Percentiles rank a stretch among this genome's conserved stretches.
These are phyloP conservation scores for Zaprionus kolodkinae DNA, from an alignment of 1,140 invertebrate species.

Conservation along the genomic window DNA sequence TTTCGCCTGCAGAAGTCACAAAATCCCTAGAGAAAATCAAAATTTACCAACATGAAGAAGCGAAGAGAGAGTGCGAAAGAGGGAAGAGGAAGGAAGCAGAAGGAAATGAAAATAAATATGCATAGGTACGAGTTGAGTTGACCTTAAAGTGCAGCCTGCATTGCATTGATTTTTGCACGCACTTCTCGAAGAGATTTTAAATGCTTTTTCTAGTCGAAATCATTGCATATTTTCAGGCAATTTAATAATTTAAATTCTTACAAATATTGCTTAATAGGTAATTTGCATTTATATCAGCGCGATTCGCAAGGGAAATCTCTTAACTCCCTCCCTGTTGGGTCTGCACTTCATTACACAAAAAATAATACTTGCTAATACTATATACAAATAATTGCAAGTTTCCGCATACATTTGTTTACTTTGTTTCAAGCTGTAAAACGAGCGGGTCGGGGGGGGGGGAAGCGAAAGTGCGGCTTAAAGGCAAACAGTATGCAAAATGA, in stretches of 20 bases:
- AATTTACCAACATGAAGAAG: slow-evolving; percentile 21
- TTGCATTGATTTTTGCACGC: neutral
- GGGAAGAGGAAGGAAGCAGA: neutral
- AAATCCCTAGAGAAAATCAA: slow-evolving; percentile 23
- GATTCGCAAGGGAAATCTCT: neutral
- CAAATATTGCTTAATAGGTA: neutral
- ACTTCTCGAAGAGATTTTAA: neutral
- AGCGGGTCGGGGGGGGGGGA: neutral
- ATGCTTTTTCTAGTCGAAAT: neutral
- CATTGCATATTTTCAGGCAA: neutral
- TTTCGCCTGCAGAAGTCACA: slow-evolving; percentile 66
- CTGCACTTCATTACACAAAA: slow-evolving; percentile 4
- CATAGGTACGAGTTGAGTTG: slow-evolving; percentile 35
- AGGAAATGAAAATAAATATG: slow-evolving; percentile 46
- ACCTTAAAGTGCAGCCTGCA: slow-evolving; percentile 11
- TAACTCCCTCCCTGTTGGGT: neutral
- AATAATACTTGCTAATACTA: slow-evolving; percentile 9
- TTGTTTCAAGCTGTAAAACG: neutral
- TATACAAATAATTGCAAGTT: slow-evolving; percentile 13
- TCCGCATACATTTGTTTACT: slow-evolving; percentile 1
- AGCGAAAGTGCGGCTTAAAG: slow-evolving; percentile 70
- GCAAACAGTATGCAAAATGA: slow-evolving; percentile 69
- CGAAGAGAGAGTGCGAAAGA: neutral
- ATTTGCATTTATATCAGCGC: neutral
- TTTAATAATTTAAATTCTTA: neutral